A percentile compares a stretch with the other conserved stretches of the same genome.
These are phyloP conservation scores for Bursaphelenchus okinawaensis DNA, from an alignment of 2,888 invertebrate genomes.

Conservation along the genomic window DNA sequence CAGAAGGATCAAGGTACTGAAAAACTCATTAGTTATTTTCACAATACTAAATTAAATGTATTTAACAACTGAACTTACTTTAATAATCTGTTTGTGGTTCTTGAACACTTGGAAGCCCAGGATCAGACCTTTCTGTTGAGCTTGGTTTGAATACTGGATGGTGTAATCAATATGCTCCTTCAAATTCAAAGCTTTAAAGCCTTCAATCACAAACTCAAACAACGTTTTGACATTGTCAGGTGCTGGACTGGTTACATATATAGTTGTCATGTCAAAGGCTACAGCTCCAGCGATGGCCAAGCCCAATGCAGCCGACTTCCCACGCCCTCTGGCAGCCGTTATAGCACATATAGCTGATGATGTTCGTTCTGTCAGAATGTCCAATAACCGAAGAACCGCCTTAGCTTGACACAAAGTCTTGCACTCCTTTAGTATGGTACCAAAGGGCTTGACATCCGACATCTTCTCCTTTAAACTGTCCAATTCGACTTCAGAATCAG, in stretches of 20 bases:
- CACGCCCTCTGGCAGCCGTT: conserved; percentile 87
- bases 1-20: conserved; percentile 88
- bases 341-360: conserved; percentile 82
- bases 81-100: conserved; percentile 55
- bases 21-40: conserved; percentile 35
- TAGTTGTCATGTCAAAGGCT: conserved; percentile 73
- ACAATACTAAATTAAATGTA: conserved; percentile 3
- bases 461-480: conserved; percentile 74
- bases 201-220: conserved; percentile 92
- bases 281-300: conserved; percentile 72
- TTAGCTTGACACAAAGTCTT: conserved; percentile 79
- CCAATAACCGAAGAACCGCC: conserved; percentile 83
- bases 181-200: conserved; percentile 72
- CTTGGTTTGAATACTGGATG: conserved; percentile 85
- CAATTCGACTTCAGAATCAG: conserved; percentile 66
- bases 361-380: conserved; percentile 86
- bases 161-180: conserved; percentile 91
- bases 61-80: conserved; percentile 28
- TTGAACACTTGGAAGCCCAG: conserved; percentile 80
- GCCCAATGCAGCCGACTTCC: conserved; percentile 87
- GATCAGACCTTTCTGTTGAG: conserved; percentile 91
- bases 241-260: conserved; percentile 93
- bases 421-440: conserved; percentile 78
- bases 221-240: conserved; percentile 95
- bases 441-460: conserved; percentile 84